phyloP scores from a whole-genome alignment of 2,797 vertebrate genomes.

The Syngnathus rostellatus region DNA sequence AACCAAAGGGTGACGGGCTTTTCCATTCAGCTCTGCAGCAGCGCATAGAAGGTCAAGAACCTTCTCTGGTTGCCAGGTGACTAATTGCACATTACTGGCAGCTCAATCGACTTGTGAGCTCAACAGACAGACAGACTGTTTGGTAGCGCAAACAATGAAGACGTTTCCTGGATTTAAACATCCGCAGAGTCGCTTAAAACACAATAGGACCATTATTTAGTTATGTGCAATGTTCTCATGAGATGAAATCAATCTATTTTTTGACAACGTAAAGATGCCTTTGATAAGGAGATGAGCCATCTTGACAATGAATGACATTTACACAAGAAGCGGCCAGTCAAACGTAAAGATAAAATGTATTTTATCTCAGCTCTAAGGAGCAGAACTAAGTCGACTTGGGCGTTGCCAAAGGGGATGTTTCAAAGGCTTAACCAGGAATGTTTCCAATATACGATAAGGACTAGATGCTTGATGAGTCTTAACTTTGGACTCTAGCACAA shows the following conservation, averaged over 20 bases:
- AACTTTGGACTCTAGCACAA: slow-evolving; percentile 7
- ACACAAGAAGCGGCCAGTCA: neutral
- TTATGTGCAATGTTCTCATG: neutral
- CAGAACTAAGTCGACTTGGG: neutral
- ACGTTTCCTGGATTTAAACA: neutral
- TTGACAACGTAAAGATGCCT: neutral
- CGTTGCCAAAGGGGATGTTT: neutral
- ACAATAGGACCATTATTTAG: no score
- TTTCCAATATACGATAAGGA: slow-evolving; percentile 18
- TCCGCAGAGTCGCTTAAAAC: neutral
- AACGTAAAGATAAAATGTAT: neutral
- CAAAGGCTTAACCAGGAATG: neutral
- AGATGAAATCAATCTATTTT: neutral
- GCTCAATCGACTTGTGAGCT: slow-evolving; percentile 11
- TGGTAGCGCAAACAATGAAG: slow-evolving; percentile 12
- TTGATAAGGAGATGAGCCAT: neutral
- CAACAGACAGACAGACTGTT: slow-evolving; percentile 15
- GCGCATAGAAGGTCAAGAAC: slow-evolving; percentile 19
- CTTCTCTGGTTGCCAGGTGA: slow-evolving; percentile 50
- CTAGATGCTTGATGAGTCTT: neutral
- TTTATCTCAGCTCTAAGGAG: neutral
- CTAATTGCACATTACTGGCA: slow-evolving; percentile 25
- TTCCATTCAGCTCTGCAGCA: slow-evolving; percentile 6
- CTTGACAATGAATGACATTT: neutral
- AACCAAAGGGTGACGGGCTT: slow-evolving; percentile 21